Evolutionary conservation across 2,888 invertebrate species (phyloP).

Genomic region (Phrixothrix hirtus): DNA sequence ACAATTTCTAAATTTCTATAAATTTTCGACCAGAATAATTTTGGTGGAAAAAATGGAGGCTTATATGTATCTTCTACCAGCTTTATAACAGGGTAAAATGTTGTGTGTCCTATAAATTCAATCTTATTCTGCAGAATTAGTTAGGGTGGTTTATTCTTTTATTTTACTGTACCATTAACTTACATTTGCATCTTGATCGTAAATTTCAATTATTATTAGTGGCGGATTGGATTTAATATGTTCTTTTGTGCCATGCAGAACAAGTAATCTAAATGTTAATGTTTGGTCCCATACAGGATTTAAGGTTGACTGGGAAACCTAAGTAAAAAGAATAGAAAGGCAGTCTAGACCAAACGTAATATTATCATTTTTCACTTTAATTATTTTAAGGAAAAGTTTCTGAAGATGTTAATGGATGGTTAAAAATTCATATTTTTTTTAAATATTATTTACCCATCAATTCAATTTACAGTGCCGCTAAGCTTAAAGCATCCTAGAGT

Average conservation of each 20-base stretch:
- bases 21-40: constrained; percentile 55
- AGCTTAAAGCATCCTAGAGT: too few relatives aligned
- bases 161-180: too few relatives aligned
- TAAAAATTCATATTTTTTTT: too few relatives aligned
- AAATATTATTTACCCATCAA: constrained; percentile 9
- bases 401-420: too few relatives aligned
- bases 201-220: constrained; percentile 54
- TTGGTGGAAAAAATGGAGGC: constrained; percentile 48
- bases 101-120: constrained; percentile 57
- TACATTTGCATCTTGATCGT: constrained; percentile 57
- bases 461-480: neutral
- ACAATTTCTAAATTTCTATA: constrained; percentile 47
- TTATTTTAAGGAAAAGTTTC: too few relatives aligned
- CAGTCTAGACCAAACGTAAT: neutral
- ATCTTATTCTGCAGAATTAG: constrained; percentile 39
- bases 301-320: constrained; percentile 56
- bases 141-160: too few relatives aligned
- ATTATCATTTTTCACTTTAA: too few relatives aligned
- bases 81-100: constrained; percentile 54
- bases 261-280: constrained; percentile 57
- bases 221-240: constrained; percentile 55
- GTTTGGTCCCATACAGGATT: constrained; percentile 67
- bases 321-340: constrained; percentile 11
- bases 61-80: constrained; percentile 45
- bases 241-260: constrained; percentile 51